Evolutionary conservation across 2,113 vertebrate species (phyloP), one percentile per base, ranked within the genome.

Genomic region (Phylloscopus trochiloides): DNA sequence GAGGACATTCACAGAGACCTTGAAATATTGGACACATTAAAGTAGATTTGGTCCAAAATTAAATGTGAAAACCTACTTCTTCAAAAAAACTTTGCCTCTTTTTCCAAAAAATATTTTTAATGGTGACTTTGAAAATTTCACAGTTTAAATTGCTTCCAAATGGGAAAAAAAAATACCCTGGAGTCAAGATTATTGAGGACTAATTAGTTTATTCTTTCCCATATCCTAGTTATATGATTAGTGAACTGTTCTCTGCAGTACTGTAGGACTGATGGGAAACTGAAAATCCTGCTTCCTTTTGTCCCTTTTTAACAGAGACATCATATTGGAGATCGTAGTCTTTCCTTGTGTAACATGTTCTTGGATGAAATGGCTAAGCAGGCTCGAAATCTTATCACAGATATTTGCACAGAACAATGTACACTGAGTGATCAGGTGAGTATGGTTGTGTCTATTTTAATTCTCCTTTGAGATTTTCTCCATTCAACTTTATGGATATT

Each of bases 351-450:
- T 95, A 99, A 99, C 98, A 99, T 99, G 99, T 99, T 99, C 97
- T 97, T 99, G 97, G 99, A 99, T 90, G 99, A 99, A 98, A 99
- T 99, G 99, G 99, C 99, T 26, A 99, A 99, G 80, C 99, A 99
- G 93, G 99, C 99, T 91, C 97, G 99, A 70, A 99, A 99, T 97
- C 99, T 99, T 83, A 99, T 99, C 97, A 99, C 99, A 25, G 99
- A 99, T 94, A 99, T 99, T 98, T 99, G 99, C 97, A 99, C 99
- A 62, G 99, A 99, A 67, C 99, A 99, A 12, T 99, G 99, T 94
- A 99, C 99, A 1, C 98, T 99, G 77, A 99, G 99, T 80, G 99
- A 99, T 97, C 99, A 99, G 99, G 99, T 99, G 90, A 98, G 97
- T 70, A n/a, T 57, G 34, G 17, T 32, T 61, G 22, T 71, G 31